phyloP scores from a whole-genome alignment of 1,140 invertebrate species.

The Drosophila hydei region DNA sequence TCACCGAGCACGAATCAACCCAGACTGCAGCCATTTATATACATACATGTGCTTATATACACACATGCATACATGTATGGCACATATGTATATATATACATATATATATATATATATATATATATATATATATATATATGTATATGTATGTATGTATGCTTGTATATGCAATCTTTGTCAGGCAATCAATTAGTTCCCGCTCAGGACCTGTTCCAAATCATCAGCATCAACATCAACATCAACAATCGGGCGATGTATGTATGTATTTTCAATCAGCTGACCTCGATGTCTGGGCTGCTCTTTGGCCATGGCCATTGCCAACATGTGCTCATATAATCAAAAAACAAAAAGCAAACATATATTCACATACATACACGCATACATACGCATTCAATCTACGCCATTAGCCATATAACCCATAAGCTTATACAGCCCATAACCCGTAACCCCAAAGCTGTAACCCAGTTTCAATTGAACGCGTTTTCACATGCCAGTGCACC shows the following conservation, averaged over 20 bases:
- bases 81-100: neutral
- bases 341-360: slow-evolving; percentile 10
- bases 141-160: neutral
- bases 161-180: slow-evolving; percentile 19
- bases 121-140: too few species aligned
- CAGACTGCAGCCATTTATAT: slow-evolving; percentile 2
- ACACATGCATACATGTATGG: too few species aligned
- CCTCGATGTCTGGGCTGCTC: slow-evolving; percentile 33
- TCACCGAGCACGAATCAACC: slow-evolving; percentile 32
- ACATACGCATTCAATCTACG: slow-evolving; percentile 48
- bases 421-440: slow-evolving; percentile 59
- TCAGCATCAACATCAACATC: slow-evolving; percentile 24
- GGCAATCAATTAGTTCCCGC: slow-evolving; percentile 38
- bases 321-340: slow-evolving; percentile 17
- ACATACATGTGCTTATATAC: too few species aligned
- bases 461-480: slow-evolving; percentile 80
- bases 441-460: slow-evolving; percentile 62
- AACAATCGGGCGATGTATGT: slow-evolving; percentile 8
- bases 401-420: slow-evolving; percentile 73
- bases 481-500: slow-evolving; percentile 77
- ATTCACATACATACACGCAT: slow-evolving; percentile 26
- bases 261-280: slow-evolving; percentile 40
- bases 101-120: neutral
- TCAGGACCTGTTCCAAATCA: neutral
- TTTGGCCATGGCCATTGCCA: slow-evolving; percentile 43